Evolutionary conservation across 2,888 invertebrate species (phyloP).

Genomic region (Malacosoma neustria): DNA sequence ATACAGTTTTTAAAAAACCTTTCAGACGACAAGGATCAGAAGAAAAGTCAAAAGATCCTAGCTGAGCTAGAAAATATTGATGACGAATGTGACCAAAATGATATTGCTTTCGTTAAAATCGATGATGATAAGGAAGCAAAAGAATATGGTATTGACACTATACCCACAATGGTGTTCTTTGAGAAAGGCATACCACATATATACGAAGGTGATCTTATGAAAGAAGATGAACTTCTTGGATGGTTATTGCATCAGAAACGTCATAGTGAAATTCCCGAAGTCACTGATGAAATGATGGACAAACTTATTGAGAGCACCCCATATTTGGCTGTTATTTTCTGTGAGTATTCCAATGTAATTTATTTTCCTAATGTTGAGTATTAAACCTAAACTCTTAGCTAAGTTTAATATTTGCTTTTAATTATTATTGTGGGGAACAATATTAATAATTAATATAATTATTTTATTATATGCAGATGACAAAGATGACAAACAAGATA

Average conservation of each 20-base stretch:
- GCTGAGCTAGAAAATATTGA: slow-evolving; percentile 93
- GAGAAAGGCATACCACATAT: slow-evolving; percentile 83
- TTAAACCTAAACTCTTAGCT: too few relatives aligned
- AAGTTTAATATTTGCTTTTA: too few relatives aligned
- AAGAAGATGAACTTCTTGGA: slow-evolving; percentile 91
- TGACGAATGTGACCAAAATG: slow-evolving; percentile 94
- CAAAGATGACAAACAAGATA: slow-evolving; percentile 92
- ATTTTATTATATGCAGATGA: too few relatives aligned
- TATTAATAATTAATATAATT: too few relatives aligned
- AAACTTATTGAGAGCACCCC: slow-evolving; percentile 86
- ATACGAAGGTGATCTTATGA: slow-evolving; percentile 89
- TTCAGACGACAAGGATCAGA: slow-evolving; percentile 92
- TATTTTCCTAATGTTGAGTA: too few relatives aligned
- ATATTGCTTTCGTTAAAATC: slow-evolving; percentile 93
- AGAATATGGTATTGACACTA: slow-evolving; percentile 88
- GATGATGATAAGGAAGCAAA: slow-evolving; percentile 91
- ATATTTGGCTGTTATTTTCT: slow-evolving; percentile 92
- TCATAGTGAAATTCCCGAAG: slow-evolving; percentile 92
- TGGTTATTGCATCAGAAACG: slow-evolving; percentile 94
- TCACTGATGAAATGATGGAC: slow-evolving; percentile 96
- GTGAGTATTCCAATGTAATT: slow-evolving; percentile 78
- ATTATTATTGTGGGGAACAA: too few relatives aligned
- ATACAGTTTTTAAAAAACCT: slow-evolving; percentile 59
- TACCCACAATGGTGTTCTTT: slow-evolving; percentile 88
- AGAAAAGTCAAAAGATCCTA: slow-evolving; percentile 90